These are phyloP conservation scores for Schizaphis graminum DNA, from an alignment of 2,888 invertebrate species.

Conservation along the genomic window DNA sequence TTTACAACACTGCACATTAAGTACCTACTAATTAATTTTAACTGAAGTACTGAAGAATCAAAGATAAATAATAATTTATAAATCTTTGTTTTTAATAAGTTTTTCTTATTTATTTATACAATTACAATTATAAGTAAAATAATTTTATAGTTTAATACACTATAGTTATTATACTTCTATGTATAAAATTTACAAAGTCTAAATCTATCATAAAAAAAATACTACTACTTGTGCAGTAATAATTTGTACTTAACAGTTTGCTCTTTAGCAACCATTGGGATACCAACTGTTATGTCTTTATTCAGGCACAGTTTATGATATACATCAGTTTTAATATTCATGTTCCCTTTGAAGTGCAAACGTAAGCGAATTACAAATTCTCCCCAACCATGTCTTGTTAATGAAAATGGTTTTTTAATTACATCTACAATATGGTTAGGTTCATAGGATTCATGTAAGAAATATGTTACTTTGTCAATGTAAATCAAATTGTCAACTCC, in stretches of 20 bases:
- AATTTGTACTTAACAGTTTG: constrained; percentile 56
- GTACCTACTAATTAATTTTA: neutral
- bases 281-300: constrained; percentile 44
- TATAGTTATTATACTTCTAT: neutral
- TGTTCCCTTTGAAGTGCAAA: constrained; percentile 58
- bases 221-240: constrained; percentile 53
- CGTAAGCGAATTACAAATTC: constrained; percentile 61
- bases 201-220: neutral
- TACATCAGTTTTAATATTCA: constrained; percentile 55
- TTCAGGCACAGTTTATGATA: constrained; percentile 57
- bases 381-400: constrained; percentile 65
- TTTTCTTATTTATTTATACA: neutral
- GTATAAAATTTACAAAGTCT: neutral
- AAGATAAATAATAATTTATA: neutral
- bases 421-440: constrained; percentile 62
- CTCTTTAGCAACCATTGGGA: constrained; percentile 60
- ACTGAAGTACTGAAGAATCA: neutral
- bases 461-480: constrained; percentile 58
- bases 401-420: constrained; percentile 60
- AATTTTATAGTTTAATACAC: neutral
- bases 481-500: constrained; percentile 41
- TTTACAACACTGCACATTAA: no score
- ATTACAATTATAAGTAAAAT: neutral
- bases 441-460: constrained; percentile 64
- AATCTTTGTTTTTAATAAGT: neutral